Conservation (phyloP, 2,797 vertebrate genomes). For the Aselliscus stoliczkanus region DNA sequence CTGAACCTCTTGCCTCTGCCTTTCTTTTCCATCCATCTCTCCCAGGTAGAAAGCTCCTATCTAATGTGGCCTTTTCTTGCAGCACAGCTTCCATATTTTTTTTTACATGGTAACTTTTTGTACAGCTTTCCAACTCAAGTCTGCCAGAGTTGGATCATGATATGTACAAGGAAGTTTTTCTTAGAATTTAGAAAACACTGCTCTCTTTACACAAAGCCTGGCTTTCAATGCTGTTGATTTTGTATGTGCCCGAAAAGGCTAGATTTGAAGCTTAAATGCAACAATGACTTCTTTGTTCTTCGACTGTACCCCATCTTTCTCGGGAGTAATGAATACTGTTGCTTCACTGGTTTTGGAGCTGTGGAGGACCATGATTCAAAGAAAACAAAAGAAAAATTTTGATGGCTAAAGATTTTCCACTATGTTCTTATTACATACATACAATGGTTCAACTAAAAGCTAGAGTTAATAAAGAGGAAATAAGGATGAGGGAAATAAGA, state of each 20-base stretch:
- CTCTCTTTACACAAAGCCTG: not conserved
- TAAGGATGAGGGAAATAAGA: not conserved
- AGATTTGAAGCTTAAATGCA: not conserved
- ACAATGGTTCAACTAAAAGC: not conserved
- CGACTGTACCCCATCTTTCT: not conserved
- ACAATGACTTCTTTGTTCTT: slow-evolving; percentile 19
- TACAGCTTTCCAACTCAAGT: not conserved
- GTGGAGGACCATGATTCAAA: not conserved
- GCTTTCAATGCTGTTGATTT: not conserved
- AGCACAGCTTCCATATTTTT: not conserved
- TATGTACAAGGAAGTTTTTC: not conserved
- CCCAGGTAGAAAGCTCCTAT: not conserved
- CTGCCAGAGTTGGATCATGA: not conserved
- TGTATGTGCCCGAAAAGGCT: not conserved
- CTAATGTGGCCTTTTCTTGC: not conserved
- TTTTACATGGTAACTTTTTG: not conserved
- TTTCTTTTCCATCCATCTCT: not conserved
- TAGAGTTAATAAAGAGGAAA: not conserved
- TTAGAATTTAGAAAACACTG: not conserved
- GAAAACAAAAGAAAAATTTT: not conserved
- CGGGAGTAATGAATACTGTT: not conserved
- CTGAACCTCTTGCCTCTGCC: not conserved
- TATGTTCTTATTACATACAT: not conserved
- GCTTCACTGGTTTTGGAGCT: not conserved
- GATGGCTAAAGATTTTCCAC: not conserved